Evolutionary conservation across 2,797 vertebrate species (phyloP).

Genomic region (Phrynocephalus forsythii): DNA sequence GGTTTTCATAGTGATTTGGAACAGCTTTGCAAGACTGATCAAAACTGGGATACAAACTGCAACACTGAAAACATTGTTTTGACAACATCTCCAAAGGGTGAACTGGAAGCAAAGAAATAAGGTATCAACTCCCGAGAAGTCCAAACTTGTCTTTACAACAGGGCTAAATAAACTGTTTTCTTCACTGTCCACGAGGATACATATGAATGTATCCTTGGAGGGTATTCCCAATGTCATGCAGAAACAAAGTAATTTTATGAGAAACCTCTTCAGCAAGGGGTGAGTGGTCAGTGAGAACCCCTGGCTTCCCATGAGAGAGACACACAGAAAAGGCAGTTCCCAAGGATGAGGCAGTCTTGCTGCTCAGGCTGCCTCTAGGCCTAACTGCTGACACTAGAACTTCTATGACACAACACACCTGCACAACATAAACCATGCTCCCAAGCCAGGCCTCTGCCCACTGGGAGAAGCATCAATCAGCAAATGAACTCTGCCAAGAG

Average conservation of each 20-base stretch:
- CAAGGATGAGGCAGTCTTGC: not conserved
- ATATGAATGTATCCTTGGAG: not conserved
- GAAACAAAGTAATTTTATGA: not conserved
- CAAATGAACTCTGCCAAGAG: not conserved
- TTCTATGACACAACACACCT: not conserved
- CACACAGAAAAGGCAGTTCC: not conserved
- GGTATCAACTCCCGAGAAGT: constrained; percentile 9
- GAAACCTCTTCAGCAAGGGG: not conserved
- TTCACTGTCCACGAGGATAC: too few relatives aligned
- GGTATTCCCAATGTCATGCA: not conserved
- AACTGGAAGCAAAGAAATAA: not conserved
- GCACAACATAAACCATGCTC: not conserved
- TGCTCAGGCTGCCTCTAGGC: too few relatives aligned
- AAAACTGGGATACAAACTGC: not conserved
- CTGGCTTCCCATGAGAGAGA: not conserved
- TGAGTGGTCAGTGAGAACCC: not conserved
- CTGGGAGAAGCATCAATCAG: not conserved
- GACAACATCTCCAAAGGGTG: not conserved
- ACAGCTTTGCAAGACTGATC: not conserved
- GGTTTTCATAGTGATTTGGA: not conserved
- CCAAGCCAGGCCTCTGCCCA: not conserved
- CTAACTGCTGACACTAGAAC: not conserved
- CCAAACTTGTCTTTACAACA: not conserved
- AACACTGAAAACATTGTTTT: not conserved
- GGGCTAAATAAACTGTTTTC: not conserved